Conservation (phyloP, 2,113 vertebrate species). For the Sorex araneus region DNA sequence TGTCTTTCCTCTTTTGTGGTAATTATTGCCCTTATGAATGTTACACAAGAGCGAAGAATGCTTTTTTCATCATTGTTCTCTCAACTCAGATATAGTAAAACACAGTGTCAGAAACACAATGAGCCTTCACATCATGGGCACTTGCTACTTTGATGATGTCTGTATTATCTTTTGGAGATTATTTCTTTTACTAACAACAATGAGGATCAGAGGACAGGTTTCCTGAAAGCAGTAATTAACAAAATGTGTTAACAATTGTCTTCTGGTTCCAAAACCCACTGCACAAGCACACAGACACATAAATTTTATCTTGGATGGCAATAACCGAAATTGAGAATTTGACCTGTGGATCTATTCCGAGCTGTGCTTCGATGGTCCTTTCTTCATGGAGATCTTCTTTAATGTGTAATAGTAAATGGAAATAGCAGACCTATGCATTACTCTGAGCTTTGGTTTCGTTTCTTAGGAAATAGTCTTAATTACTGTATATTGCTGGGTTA, state of each 20-base stretch:
- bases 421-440: background rate
- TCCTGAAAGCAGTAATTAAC: constrained; percentile 41
- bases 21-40: constrained; percentile 64
- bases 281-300: background rate
- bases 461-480: constrained; percentile 1
- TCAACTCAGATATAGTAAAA: background rate
- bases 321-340: background rate
- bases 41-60: constrained; percentile 34
- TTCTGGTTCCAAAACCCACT: constrained; percentile 23
- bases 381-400: background rate
- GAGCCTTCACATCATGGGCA: constrained; percentile 49
- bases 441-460: constrained; percentile 16
- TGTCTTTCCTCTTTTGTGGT: constrained; percentile 42
- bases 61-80: constrained; percentile 66
- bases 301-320: background rate
- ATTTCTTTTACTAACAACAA: constrained; percentile 54
- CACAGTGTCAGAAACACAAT: constrained; percentile 48
- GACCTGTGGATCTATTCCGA: background rate
- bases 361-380: background rate
- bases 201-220: constrained; percentile 32
- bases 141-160: constrained; percentile 56
- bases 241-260: background rate
- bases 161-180: constrained; percentile 68
- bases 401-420: background rate
- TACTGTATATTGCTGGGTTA: background rate